phyloP scores from a whole-genome alignment of 2,888 invertebrate genomes.

The Chironomus tentans region DNA sequence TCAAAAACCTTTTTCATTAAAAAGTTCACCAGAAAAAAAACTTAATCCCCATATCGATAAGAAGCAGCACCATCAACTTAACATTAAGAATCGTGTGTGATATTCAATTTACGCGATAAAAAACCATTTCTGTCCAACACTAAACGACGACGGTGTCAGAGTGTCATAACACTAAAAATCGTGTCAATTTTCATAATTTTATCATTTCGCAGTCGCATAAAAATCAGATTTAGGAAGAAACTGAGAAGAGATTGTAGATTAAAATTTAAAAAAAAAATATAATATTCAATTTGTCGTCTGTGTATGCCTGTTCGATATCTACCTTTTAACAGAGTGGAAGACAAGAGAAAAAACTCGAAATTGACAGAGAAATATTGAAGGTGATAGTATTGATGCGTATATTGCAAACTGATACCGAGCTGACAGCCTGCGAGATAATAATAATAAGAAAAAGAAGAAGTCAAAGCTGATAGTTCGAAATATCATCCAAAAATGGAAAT shows the following conservation, averaged over 20 bases:
- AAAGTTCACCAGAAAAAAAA: not conserved
- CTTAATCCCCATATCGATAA: not conserved
- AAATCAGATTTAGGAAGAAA: slow-evolving; percentile 4
- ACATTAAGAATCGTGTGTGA: too few species aligned
- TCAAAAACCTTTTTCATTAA: too few species aligned
- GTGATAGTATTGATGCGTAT: too few species aligned
- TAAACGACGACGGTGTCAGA: not conserved
- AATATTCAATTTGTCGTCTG: too few species aligned
- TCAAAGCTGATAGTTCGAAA: not conserved
- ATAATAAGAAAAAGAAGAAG: too few species aligned
- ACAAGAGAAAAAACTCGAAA: too few species aligned
- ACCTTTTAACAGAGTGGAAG: too few species aligned
- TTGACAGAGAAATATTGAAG: too few species aligned
- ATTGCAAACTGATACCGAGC: too few species aligned
- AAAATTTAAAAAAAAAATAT: too few species aligned
- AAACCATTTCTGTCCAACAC: not conserved
- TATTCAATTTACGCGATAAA: too few species aligned
- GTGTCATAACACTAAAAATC: not conserved
- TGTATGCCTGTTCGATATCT: too few species aligned
- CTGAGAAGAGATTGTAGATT: not conserved
- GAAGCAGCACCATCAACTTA: not conserved
- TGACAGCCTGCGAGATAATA: not conserved
- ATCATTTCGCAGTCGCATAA: not conserved
- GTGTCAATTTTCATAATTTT: slow-evolving; percentile 3
- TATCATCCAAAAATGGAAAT: not conserved